phyloP scores from a whole-genome alignment of 2,888 invertebrate species.

The Loripinus fragilis region DNA sequence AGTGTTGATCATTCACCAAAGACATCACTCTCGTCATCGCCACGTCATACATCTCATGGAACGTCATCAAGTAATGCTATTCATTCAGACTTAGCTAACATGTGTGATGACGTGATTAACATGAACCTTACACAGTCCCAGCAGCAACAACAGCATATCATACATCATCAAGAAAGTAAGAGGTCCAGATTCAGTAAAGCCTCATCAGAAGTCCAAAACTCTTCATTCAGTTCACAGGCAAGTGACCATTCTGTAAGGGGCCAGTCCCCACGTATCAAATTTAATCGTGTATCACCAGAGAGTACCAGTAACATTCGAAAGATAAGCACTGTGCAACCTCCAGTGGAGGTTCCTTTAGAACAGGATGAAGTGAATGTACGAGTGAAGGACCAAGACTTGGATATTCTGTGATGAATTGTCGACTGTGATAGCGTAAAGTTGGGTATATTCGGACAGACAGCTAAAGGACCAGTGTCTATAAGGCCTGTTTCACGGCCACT shows the following conservation, averaged over 20 bases:
- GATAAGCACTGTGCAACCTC: slow-evolving; percentile 5
- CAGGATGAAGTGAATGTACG: slow-evolving; percentile 73
- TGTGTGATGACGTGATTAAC: slow-evolving; percentile 63
- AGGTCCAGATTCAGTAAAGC: background rate
- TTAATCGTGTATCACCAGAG: slow-evolving; percentile 22
- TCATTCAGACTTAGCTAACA: slow-evolving; percentile 51
- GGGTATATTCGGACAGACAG: no score
- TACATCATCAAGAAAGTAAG: slow-evolving; percentile 3
- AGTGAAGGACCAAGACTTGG: slow-evolving; percentile 77
- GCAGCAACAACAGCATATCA: background rate
- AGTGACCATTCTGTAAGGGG: background rate
- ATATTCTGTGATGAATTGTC: slow-evolving; percentile 58
- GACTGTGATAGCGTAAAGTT: slow-evolving; percentile 13
- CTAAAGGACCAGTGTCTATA: no score
- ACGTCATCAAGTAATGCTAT: slow-evolving; percentile 51
- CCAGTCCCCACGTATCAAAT: background rate
- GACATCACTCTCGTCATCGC: slow-evolving; percentile 69
- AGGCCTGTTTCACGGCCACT: no score
- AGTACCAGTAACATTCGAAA: slow-evolving; percentile 14
- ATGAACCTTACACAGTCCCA: slow-evolving; percentile 25
- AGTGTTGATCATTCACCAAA: slow-evolving; percentile 78
- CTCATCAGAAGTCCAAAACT: slow-evolving; percentile 10
- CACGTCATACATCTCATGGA: slow-evolving; percentile 58
- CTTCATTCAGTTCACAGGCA: slow-evolving; percentile 9
- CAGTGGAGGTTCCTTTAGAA: slow-evolving; percentile 44